Base-by-base conservation (phyloP, 2,888 invertebrate species). In the Epirrita christyi region DNA sequence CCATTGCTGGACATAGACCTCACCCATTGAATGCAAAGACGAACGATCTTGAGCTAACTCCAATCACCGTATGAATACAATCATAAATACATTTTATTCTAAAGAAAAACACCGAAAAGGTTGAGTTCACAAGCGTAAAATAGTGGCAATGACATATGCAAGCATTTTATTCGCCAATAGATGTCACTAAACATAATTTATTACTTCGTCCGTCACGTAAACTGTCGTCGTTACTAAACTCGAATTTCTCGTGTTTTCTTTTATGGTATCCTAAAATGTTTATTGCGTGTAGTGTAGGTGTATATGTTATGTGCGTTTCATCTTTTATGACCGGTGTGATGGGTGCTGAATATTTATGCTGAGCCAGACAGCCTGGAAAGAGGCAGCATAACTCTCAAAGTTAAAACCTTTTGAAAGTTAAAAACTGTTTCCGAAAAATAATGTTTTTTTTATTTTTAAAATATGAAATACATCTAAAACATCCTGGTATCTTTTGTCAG, bases 261-360 rank as follows among this genome's bases (percentile, higher is more conserved):
- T 55, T 55, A 55, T 49, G 44, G 32, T 55, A 45, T 43, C 49
- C 40, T 55, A 43, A 55, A 55, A 55, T 55, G 44, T 55, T 55
- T 54, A 55, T 45, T 55, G 55, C 49, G 34, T 34, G 29, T 43
- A 55, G 49, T 34, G 29, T 43, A 55, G 49, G 55, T 49, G 49
- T 49, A 43, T 43, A 40, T 42, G 49, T 55, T 40, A 55, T 49
- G 55, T 49, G 49, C 29, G 42, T 43, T 42, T 34, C 14, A 42
- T 45, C 9, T 45, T 55, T 55, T 43, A 55, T 49, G 43, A 49
- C 55, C 38, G 32, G 32, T 46, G 27, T 44, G 44, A 44, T 32
- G 44, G 29, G 9, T 10, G 32, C 10, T 44, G 14, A 14, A 44
- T 44, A 44, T 44, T 27, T 15, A 21, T 11, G 11, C n/a, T 43